These are phyloP conservation scores for Oceanodroma tethys DNA, from an alignment of 2,113 vertebrate genomes.

Conservation along the genomic window DNA sequence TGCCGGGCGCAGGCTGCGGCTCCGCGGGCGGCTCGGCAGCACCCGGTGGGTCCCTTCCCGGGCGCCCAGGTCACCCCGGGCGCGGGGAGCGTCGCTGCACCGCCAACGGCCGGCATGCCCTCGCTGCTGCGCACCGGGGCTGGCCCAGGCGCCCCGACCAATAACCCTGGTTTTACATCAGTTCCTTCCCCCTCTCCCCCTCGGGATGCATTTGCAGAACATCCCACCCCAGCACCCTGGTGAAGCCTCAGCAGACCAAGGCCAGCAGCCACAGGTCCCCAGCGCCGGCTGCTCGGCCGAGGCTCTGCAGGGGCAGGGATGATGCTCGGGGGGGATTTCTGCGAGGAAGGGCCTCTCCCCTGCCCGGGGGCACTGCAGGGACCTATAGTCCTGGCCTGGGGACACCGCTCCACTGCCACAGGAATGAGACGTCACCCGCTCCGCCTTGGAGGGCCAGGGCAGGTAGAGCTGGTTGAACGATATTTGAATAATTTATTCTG, in stretches of 20 bases:
- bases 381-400: not conserved
- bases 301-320: not conserved
- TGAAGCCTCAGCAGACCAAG: not conserved
- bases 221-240: not conserved
- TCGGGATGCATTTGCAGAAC: not conserved
- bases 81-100: not conserved
- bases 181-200: too few relatives aligned
- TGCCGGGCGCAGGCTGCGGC: not conserved
- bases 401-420: not conserved
- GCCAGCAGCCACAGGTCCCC: not conserved
- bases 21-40: not conserved
- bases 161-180: not conserved
- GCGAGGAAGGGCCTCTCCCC: not conserved
- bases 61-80: not conserved
- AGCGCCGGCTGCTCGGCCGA: not conserved
- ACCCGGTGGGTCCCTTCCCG: not conserved
- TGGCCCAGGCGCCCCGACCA: too few relatives aligned
- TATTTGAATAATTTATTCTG: not conserved
- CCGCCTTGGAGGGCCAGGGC: not conserved
- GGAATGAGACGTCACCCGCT: not conserved
- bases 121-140: fast-evolving
- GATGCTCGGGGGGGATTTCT: not conserved
- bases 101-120: not conserved
- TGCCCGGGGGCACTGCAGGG: not conserved
- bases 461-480: not conserved